These are phyloP conservation scores for Eulacestoma nigropectus DNA, from an alignment of 2,113 vertebrate species.

Conservation along the genomic window DNA sequence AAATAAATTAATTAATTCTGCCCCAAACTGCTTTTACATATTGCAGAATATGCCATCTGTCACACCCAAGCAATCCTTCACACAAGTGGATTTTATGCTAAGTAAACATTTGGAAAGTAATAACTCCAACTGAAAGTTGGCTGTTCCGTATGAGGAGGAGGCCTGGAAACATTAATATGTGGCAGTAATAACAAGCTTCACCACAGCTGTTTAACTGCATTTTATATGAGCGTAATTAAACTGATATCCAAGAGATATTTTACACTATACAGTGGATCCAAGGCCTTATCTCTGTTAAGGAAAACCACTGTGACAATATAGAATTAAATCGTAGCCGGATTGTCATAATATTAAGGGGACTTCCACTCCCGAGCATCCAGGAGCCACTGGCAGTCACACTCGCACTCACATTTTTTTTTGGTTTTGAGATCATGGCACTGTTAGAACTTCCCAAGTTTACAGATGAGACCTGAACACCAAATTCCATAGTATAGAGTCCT, in stretches of 20 bases:
- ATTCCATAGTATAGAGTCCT: neutral
- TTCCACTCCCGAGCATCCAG: neutral
- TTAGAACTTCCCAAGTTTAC: neutral
- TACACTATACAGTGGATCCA: neutral
- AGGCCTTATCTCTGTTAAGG: neutral
- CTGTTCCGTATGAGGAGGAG: neutral
- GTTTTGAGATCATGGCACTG: neutral
- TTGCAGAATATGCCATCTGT: neutral
- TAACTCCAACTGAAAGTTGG: neutral
- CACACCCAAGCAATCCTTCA: neutral
- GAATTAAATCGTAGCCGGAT: neutral
- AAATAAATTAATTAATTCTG: neutral
- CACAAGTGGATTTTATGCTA: neutral
- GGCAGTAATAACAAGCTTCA: neutral
- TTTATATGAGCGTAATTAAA: neutral
- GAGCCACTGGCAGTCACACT: neutral
- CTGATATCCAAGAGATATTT: neutral
- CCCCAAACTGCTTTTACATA: neutral
- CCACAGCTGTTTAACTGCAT: neutral
- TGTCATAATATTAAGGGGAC: neutral
- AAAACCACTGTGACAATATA: neutral
- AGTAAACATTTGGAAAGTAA: neutral
- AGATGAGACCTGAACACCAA: neutral
- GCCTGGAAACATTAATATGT: neutral
- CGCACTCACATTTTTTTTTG: neutral